A percentile compares a stretch with the other conserved stretches of the same genome.
phyloP scores from a whole-genome alignment of 1,140 invertebrate genomes.

The Procambarus clarkii region DNA sequence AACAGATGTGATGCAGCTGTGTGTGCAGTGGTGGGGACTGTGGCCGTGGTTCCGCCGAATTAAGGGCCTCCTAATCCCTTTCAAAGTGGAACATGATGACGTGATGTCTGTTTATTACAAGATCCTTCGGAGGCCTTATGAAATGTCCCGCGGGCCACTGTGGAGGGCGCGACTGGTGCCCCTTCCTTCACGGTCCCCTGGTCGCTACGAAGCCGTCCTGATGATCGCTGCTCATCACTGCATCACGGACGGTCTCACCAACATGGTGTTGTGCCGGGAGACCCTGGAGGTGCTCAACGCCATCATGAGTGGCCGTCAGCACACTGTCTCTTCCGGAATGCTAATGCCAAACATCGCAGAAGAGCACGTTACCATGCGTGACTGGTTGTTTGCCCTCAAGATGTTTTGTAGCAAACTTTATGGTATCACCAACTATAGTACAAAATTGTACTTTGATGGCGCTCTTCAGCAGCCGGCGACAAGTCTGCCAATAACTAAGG shows the following conservation, averaged over 20 bases:
- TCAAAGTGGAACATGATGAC: not conserved
- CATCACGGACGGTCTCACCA: constrained; percentile 48
- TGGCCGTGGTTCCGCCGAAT: constrained; percentile 57
- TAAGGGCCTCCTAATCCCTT: not conserved
- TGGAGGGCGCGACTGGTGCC: constrained; percentile 43
- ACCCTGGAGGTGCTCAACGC: constrained; percentile 26
- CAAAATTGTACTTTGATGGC: constrained; percentile 15
- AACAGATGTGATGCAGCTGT: constrained; percentile 37
- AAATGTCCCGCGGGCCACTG: constrained; percentile 37
- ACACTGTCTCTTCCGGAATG: not conserved
- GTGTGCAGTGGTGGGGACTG: constrained; percentile 41
- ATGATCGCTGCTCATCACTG: constrained; percentile 40
- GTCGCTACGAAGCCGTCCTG: constrained; percentile 21
- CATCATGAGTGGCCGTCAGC: not conserved
- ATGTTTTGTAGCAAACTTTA: not conserved
- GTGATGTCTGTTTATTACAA: constrained; percentile 16
- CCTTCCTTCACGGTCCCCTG: not conserved
- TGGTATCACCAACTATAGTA: not conserved
- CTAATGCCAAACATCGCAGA: constrained; percentile 1
- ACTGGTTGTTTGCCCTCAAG: too few relatives aligned
- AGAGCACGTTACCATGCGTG: not conserved
- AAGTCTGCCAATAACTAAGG: not conserved
- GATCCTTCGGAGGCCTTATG: constrained; percentile 8
- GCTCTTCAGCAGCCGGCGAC: constrained; percentile 20
- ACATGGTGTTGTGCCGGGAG: constrained; percentile 27